phyloP scores from a whole-genome alignment of 2,797 vertebrate species.

The Austrolebias charrua region DNA sequence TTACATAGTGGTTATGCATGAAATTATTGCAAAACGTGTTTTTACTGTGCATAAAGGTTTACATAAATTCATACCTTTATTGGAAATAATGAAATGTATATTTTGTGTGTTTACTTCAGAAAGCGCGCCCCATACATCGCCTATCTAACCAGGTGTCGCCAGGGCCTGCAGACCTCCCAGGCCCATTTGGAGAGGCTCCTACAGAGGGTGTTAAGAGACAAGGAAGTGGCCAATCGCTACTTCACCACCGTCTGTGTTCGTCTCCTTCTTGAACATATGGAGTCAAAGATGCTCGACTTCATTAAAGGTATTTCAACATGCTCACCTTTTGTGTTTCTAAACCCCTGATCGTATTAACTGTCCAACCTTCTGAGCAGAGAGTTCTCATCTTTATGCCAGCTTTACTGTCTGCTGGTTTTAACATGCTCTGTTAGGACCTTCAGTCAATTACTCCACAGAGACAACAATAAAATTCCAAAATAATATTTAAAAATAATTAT shows the following conservation, averaged over 20 bases:
- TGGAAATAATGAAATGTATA: not conserved
- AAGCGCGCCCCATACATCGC: slow-evolving; percentile 96
- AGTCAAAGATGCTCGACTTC: slow-evolving; percentile 93
- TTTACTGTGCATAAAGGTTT: too few relatives aligned
- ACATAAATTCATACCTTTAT: too few relatives aligned
- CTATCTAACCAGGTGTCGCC: slow-evolving; percentile 94
- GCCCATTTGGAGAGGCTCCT: slow-evolving; percentile 94
- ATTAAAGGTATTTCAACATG: slow-evolving; percentile 86
- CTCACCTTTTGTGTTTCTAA: not conserved
- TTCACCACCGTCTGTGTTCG: slow-evolving; percentile 98
- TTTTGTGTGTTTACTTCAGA: slow-evolving; percentile 66
- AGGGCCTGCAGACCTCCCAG: slow-evolving; percentile 96
- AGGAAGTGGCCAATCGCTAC: slow-evolving; percentile 96
- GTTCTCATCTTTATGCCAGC: not conserved
- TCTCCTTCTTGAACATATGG: slow-evolving; percentile 94
- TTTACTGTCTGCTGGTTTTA: too few relatives aligned
- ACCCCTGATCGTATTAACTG: not conserved
- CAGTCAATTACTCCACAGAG: not conserved
- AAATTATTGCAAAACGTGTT: too few relatives aligned
- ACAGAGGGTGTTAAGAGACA: slow-evolving; percentile 94
- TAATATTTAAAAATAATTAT: not conserved
- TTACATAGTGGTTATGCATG: too few relatives aligned
- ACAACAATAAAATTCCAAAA: not conserved
- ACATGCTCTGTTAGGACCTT: not conserved
- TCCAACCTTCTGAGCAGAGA: not conserved